Base-by-base conservation (phyloP, 53 echinoderm and acorn worm species). In the Crossaster papposus region DNA sequence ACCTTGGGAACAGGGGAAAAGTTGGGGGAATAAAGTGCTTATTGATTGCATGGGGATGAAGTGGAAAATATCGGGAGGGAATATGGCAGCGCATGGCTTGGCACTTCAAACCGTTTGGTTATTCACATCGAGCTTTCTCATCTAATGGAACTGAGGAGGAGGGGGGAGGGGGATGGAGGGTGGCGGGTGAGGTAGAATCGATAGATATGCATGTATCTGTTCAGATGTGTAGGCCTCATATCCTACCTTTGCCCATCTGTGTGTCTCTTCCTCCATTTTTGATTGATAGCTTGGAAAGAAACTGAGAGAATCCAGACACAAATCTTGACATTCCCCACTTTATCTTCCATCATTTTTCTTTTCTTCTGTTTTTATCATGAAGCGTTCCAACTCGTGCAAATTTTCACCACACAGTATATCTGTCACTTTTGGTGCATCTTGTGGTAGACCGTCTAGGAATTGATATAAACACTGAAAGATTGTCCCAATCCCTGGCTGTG, bases 221-320 rank as follows among this genome's bases (percentile, higher is more conserved):
- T 78, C 1, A 5, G 31, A 78, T 78, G 78, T 22, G 51, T n/a
- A 35, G 73, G 23, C 44, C 76, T 76, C 17, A 64, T 68, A 17
- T 15, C 64, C 33, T 35, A 38, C 83, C 2, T 38, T 13, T 33
- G 14, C 30, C 20, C 65, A 36, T 83, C 70, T 83, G 34, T 38
- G 10, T n/a, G 33, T 7, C 32, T 64, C 31, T 14, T 51, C 30
- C 72, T 36, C 36, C 29, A 1, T 38, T 83, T 15, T 32, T 85
- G 85, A 85, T 85, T 85, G 85, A 85, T 85, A 72, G 72, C 51
- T 85, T 52, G 73, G 72, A 33, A 53, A 85, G 85, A 13, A 51
- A 82, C n/a, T 33, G 17, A 44, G 51, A 7, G 33, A 54, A 71
- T 44, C 20, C 73, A 29, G 72, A 51, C 73, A 85, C 65, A 37